Evolutionary conservation across 2,888 invertebrate genomes (phyloP), one percentile per base, ranked within the genome.

Genomic region (Acleris laterana): DNA sequence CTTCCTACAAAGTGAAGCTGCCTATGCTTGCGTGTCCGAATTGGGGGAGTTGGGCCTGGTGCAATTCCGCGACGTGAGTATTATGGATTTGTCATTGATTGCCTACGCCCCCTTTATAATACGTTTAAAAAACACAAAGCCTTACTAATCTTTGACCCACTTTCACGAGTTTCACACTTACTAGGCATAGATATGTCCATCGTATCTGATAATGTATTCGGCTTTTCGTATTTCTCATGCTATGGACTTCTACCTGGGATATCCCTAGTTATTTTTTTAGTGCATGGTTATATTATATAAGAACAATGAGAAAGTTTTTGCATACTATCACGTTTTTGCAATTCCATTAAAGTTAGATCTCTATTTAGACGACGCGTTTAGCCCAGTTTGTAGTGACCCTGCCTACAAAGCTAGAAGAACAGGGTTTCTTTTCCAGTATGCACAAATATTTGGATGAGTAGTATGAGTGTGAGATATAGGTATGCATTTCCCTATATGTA

Each of bases 11-110:
- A 98, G 98, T 91, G 99, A 99, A 94, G 98, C 99, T 66, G 99
- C 99, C 19, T 99, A 99, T 93, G 97, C 98, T 70, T 99, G 99
- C 94, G 98, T 99, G 74, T 98, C 99, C 42, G 99, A 99, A 89
- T 94, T 99, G 60, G 99, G 99, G 69, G 99, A 99, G 93, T 94
- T 99, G 73, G 99, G 99, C 62, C 94, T 99, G 70, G 98, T 99
- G 55, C 99, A 99, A 93, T 99, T 99, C 90, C 95, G 98, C 87
- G 99, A 99, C 89, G 96, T 97, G 90, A 95, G 96, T 95, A 83
- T 70, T 69, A 66, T 95, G 96, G 95, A 83, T 69, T 69, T 68
- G 58, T 38, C 66, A 60, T 68, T 49, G 42, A 42, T 25, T 42
- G 5, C 46, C 42, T 44, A 58, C 68, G 59, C 63, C 59, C 63